A percentile compares a stretch with the other conserved stretches of the same genome.
Evolutionary conservation across 2,797 vertebrate species (phyloP).

Genomic region (Syngnathus rostellatus): DNA sequence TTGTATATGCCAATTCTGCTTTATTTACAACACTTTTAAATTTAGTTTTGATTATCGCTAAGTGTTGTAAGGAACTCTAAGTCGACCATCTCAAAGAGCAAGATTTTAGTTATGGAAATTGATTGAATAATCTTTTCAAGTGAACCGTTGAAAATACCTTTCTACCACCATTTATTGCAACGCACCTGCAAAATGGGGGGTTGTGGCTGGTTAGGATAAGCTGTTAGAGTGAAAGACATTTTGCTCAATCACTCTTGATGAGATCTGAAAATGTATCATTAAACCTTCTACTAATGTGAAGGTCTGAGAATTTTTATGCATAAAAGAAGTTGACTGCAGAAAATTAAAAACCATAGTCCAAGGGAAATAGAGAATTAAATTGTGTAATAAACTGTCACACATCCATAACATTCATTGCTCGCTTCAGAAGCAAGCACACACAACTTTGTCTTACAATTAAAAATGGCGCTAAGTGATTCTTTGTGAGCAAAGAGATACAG

Average conservation of each 20-base stretch:
- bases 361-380: slow-evolving; percentile 12
- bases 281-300: slow-evolving; percentile 6
- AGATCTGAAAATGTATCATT: slow-evolving; percentile 14
- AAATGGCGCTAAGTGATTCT: slow-evolving; percentile 2
- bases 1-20: too few relatives aligned
- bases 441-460: slow-evolving; percentile 8
- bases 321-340: slow-evolving; percentile 12
- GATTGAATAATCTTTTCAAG: background rate
- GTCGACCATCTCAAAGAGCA: background rate
- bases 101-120: background rate
- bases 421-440: slow-evolving; percentile 14
- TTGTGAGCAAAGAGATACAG: background rate
- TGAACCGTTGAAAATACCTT: background rate
- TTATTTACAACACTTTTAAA: background rate
- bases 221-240: background rate
- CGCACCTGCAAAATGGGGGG: background rate
- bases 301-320: slow-evolving; percentile 6
- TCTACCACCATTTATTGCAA: background rate
- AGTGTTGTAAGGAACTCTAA: background rate
- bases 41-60: background rate
- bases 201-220: background rate
- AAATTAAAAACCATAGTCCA: slow-evolving; percentile 15
- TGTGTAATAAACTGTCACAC: slow-evolving; percentile 14
- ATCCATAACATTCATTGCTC: slow-evolving; percentile 21
- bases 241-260: slow-evolving; percentile 2